Base-by-base conservation (phyloP, 2,797 vertebrate genomes). In the Alauda arvensis region DNA sequence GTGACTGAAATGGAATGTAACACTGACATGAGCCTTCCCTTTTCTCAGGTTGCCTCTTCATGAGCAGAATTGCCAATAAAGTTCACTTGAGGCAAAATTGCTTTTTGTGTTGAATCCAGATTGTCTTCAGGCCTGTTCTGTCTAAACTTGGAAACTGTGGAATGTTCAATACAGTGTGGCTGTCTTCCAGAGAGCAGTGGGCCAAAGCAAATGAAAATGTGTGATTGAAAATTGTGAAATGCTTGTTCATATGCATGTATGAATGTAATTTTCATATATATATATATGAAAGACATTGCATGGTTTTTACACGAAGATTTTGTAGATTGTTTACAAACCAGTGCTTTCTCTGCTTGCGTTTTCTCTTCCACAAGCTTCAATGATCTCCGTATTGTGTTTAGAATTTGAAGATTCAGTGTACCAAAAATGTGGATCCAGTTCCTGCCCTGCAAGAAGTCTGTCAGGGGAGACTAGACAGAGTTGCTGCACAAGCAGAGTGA, bases 191-290 rank as follows among this genome's bases (percentile, higher is more conserved):
- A 53, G 42, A 71, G 31, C 56, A 83, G 17, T 69, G 42, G 67
- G 71, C 70, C 63, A 81, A 91, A 89, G 31, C 49, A 83, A 85
- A 90, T 78, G 40, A 78, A 87, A 92, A 82, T 42, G 31, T 4
- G 3, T 63, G 63, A 91, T 5, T 89, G 83, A 83, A 91, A 80
- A 83, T 67, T 77, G 62, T 77, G 56, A 91, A 83, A 72, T 75
- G 14, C 40, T 12, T 40, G n/a, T 78, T 83, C 37, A 7, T 78
- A 29, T 52, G 33, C 59, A 42, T 72, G 11, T 48, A 59, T 25
- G 52, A 85, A 62, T 0, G 0, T 40, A 48, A 33, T 52, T 63
- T 42, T 17, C 40, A 17, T 42, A 16, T 39, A 20, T 57, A 20
- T 46, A 31, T 51, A 33, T 33, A 45, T 45, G 24, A 49, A 72